Conservation (phyloP, 2,113 vertebrate genomes). For the Argyrosomus japonicus region DNA sequence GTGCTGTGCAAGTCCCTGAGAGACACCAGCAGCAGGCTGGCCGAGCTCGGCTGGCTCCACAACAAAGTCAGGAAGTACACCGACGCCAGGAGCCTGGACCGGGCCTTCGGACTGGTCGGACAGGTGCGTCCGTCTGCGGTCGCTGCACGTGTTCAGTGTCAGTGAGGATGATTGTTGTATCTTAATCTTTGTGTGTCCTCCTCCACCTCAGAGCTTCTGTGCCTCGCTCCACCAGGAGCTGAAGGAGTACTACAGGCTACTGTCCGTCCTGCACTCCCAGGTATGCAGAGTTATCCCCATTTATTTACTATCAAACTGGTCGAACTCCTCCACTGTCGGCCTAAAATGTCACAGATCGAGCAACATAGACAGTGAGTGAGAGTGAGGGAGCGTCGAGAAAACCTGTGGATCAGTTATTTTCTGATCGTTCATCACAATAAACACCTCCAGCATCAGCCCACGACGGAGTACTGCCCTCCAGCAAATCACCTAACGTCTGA, state of each 20-base stretch:
- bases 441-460: too few relatives aligned
- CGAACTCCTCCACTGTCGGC: too few relatives aligned
- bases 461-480: too few relatives aligned
- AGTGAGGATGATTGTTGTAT: background rate
- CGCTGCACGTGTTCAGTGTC: background rate
- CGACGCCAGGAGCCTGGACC: conserved; percentile 94
- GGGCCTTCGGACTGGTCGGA: conserved; percentile 95
- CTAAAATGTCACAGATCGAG: too few relatives aligned
- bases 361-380: too few relatives aligned
- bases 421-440: too few relatives aligned
- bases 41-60: conserved; percentile 97
- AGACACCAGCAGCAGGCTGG: conserved; percentile 91
- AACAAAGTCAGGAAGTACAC: conserved; percentile 98
- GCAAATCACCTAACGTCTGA: too few relatives aligned
- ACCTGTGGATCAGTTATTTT: too few relatives aligned
- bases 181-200: background rate
- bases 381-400: too few relatives aligned
- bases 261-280: conserved; percentile 97
- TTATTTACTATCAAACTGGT: too few relatives aligned
- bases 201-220: conserved; percentile 91
- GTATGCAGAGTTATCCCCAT: conserved; percentile 70
- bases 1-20: conserved; percentile 91
- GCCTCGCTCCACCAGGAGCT: conserved; percentile 97
- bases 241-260: conserved; percentile 95
- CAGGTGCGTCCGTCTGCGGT: conserved; percentile 85